Evolutionary conservation across 2,113 vertebrate species (phyloP).

Genomic region (Cynocephalus volans): DNA sequence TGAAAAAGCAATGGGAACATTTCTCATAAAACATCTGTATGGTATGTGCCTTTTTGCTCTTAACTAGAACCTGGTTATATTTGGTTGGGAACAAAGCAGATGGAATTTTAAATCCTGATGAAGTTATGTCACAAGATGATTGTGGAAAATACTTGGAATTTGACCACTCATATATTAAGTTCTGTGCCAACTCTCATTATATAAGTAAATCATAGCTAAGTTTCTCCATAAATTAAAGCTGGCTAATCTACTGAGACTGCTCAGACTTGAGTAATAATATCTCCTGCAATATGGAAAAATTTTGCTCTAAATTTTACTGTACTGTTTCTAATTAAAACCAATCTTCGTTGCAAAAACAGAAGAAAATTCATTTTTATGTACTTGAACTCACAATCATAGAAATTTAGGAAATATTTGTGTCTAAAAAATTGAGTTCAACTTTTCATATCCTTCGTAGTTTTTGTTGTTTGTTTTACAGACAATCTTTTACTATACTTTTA

Average conservation of each 20-base stretch:
- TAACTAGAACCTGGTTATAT: conserved; percentile 69
- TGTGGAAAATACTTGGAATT: conserved; percentile 75
- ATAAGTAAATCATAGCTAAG: conserved; percentile 61
- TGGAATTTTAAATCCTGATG: conserved; percentile 72
- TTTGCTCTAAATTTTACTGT: conserved; percentile 54
- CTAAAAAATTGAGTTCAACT: conserved; percentile 30
- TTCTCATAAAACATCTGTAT: conserved; percentile 70
- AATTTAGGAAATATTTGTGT: conserved; percentile 66
- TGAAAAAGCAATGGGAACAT: conserved; percentile 69
- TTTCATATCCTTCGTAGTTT: conserved; percentile 61
- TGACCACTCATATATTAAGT: conserved; percentile 44
- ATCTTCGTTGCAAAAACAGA: conserved; percentile 69
- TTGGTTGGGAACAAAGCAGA: conserved; percentile 68
- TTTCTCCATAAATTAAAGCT: conserved; percentile 71
- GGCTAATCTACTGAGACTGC: conserved; percentile 31
- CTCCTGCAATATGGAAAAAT: conserved; percentile 58
- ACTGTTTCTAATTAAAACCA: conserved; percentile 77
- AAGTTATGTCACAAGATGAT: conserved; percentile 72
- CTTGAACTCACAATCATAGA: conserved; percentile 51
- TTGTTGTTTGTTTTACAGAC: not conserved
- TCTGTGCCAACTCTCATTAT: conserved; percentile 68
- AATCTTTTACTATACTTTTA: conserved; percentile 16
- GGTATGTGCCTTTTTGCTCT: conserved; percentile 57
- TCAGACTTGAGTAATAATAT: conserved; percentile 64
- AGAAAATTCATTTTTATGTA: conserved; percentile 61